These are phyloP conservation scores for Clamator glandarius DNA, from an alignment of 2,797 vertebrate species.

Conservation along the genomic window DNA sequence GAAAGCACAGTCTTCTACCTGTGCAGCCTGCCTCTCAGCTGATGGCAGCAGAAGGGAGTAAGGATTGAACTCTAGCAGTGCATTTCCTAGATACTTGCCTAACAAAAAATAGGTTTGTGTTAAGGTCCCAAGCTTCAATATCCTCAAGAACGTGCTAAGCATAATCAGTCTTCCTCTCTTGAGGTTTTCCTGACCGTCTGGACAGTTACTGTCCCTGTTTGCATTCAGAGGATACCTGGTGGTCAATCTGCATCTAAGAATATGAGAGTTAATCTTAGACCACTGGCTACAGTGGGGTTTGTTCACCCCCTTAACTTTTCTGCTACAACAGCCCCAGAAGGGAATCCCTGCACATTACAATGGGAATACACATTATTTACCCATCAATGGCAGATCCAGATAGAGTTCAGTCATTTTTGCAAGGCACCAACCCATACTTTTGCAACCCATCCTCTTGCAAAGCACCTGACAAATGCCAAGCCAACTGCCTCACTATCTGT, in stretches of 20 bases:
- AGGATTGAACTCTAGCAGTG: neutral
- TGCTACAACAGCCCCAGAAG: neutral
- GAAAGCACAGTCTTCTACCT: neutral
- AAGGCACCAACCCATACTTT: neutral
- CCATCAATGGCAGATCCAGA: neutral
- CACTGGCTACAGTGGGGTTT: neutral
- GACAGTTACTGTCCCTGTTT: neutral
- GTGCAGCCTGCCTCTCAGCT: neutral
- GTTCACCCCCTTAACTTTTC: neutral
- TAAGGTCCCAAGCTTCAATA: neutral
- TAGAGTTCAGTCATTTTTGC: neutral
- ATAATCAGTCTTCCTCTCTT: neutral
- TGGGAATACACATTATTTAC: neutral
- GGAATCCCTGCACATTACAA: neutral
- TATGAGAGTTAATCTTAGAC: neutral
- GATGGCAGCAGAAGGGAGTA: neutral
- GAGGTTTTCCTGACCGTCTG: neutral
- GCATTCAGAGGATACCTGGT: neutral
- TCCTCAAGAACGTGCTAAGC: neutral
- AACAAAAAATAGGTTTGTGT: neutral
- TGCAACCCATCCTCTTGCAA: neutral
- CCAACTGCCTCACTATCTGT: rapidly evolving
- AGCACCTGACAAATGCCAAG: neutral
- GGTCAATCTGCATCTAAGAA: neutral
- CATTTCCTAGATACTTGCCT: neutral